phyloP scores from a whole-genome alignment of 2,888 invertebrate species.

The Agonopterix subpropinquella region DNA sequence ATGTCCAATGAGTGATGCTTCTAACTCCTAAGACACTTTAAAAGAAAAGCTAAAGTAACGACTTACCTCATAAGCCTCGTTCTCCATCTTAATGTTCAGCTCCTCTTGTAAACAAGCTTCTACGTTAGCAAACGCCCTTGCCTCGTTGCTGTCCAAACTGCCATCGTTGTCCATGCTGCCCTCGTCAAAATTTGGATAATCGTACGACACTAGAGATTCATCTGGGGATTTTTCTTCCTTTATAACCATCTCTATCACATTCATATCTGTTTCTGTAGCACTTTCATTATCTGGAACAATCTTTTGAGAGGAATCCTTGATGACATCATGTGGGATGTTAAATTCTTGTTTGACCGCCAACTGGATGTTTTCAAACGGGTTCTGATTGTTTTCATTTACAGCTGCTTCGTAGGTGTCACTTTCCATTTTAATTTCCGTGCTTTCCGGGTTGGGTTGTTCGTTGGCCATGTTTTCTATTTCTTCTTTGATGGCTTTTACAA shows the following conservation, averaged over 20 bases:
- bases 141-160: constrained; percentile 57
- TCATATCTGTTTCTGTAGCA: neutral
- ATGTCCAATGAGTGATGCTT: too few relatives aligned
- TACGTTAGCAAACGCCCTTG: constrained; percentile 48
- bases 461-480: neutral
- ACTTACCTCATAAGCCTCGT: constrained; percentile 29
- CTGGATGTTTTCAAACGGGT: constrained; percentile 6
- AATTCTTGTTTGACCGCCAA: constrained; percentile 6
- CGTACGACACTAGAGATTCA: constrained; percentile 36
- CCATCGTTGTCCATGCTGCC: constrained; percentile 5
- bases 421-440: neutral
- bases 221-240: constrained; percentile 33
- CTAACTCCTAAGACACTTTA: too few relatives aligned
- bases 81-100: constrained; percentile 38
- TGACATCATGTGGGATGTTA: neutral
- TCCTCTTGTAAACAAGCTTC: constrained; percentile 56
- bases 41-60: neutral
- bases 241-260: constrained; percentile 16
- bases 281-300: neutral
- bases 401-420: neutral
- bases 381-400: neutral
- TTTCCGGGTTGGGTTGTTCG: neutral
- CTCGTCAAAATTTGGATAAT: constrained; percentile 31
- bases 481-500: neutral
- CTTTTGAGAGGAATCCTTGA: too few relatives aligned